Evolutionary conservation across 2,113 vertebrate genomes (phyloP).

Genomic region (Cyphomyrus discorhynchus): DNA sequence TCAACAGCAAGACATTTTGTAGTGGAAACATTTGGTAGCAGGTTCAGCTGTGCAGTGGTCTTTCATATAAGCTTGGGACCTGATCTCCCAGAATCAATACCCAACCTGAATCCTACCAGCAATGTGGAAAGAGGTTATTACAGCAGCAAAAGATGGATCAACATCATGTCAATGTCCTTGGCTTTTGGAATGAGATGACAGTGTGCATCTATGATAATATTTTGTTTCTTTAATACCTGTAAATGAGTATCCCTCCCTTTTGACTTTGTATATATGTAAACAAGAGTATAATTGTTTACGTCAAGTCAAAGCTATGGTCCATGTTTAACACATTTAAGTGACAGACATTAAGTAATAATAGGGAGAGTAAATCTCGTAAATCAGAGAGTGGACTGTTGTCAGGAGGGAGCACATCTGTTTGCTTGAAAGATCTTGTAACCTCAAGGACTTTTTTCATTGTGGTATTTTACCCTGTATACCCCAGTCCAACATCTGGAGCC

Average conservation of each 20-base stretch:
- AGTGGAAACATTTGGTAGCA: not conserved
- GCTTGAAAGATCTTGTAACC: slow-evolving; percentile 78
- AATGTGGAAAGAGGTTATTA: not conserved
- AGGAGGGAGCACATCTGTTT: slow-evolving; percentile 79
- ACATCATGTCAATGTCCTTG: not conserved
- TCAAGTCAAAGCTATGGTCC: slow-evolving; percentile 33
- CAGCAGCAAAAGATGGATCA: not conserved
- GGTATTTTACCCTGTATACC: slow-evolving; percentile 87
- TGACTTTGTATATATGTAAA: not conserved
- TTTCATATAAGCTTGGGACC: not conserved
- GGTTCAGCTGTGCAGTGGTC: not conserved
- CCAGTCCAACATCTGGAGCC: slow-evolving; percentile 85
- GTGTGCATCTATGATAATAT: not conserved
- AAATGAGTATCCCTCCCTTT: not conserved
- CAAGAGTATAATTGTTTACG: not conserved
- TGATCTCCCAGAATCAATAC: not conserved
- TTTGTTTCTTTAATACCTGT: not conserved
- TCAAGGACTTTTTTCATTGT: slow-evolving; percentile 76
- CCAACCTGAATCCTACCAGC: not conserved
- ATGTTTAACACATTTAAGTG: slow-evolving; percentile 54
- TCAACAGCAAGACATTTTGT: not conserved
- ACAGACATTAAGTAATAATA: slow-evolving; percentile 41
- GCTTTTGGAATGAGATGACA: not conserved
- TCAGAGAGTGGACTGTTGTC: slow-evolving; percentile 71
- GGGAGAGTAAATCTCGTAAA: slow-evolving; percentile 58